Base-by-base conservation (phyloP, 2,888 invertebrate species). In the Agonopterix arenella region DNA sequence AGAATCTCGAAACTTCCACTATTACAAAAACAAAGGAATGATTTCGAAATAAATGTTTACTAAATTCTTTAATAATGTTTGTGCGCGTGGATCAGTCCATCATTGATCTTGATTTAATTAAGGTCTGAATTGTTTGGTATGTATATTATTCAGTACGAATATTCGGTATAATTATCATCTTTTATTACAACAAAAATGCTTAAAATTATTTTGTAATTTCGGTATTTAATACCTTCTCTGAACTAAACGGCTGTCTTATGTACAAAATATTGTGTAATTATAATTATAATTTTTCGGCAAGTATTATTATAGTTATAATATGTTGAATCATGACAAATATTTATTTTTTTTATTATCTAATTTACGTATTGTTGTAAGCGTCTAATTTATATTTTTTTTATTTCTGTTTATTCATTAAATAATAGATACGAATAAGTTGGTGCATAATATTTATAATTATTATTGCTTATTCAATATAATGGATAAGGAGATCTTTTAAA, bases 261-360 rank as follows among this genome's bases (percentile, higher is more conserved):
- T 84, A 85, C 83, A 84, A 84, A 47, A 49, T 49, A 53, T 50
- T 49, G 42, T 57, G 52, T 64, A 28, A 28, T 28, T 5, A 28
- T 28, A 5, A 56, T 59, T 48, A 40, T 48, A 60, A 64, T 67
- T 69, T 28, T 70, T 69, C 70, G 63, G 68, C 68, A 68, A 85
- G 84, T 85, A 82, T 84, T 84, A 84, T 79, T 77, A 75, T 80
- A 80, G 73, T 60, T 72, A 63, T 80, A 73, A 68, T 73, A 71
- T 65, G 77, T 85, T 83, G 60, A 76, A 81, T 79, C 85, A 85
- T 85, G 85, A 86, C 84, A 86, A 80, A 79, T 81, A 79, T 81
- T 83, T 84, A 78, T 82, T 82, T 79, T n/a, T 75, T 71, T 70
- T 75, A 67, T 70, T 57, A 62, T 40, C 13, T 62, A 63, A 61